Conservation (phyloP, 1,140 invertebrate genomes). For the Ruditapes philippinarum region DNA sequence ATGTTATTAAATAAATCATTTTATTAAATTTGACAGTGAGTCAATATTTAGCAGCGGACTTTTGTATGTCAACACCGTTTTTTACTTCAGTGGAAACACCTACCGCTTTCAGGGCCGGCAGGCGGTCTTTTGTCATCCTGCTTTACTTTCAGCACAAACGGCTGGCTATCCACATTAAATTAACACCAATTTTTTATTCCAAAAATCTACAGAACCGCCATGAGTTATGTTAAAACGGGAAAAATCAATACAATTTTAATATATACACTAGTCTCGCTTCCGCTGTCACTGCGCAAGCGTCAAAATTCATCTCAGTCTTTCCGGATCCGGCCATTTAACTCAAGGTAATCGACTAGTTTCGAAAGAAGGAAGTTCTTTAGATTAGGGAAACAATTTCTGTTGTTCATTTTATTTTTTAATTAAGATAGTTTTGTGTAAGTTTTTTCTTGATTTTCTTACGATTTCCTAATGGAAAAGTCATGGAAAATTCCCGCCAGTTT, state of each 20-base stretch:
- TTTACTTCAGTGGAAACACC: constrained; percentile 85
- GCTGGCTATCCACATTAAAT: constrained; percentile 65
- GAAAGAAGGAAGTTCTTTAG: neutral
- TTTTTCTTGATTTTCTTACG: neutral
- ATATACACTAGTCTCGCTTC: constrained; percentile 80
- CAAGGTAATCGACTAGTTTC: neutral
- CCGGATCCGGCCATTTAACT: constrained; percentile 77
- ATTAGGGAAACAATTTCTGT: neutral
- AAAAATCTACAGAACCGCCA: constrained; percentile 75
- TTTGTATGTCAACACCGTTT: constrained; percentile 57
- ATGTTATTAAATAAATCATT: too few species aligned
- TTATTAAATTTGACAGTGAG: neutral
- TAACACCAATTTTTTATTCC: constrained; percentile 60
- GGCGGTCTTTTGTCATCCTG: constrained; percentile 98
- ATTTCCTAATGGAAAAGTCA: neutral
- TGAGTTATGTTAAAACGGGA: constrained; percentile 78
- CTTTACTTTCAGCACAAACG: constrained; percentile 54
- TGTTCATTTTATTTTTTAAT: neutral
- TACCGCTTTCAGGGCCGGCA: constrained; percentile 98
- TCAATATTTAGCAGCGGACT: neutral
- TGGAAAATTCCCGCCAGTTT: constrained; percentile 37
- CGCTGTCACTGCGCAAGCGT: constrained; percentile 78
- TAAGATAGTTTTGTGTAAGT: neutral
- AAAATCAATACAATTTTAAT: constrained; percentile 86
- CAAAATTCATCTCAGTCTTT: constrained; percentile 70